Evolutionary conservation across 2,797 vertebrate species (phyloP).

Genomic region (Spinus pinus): DNA sequence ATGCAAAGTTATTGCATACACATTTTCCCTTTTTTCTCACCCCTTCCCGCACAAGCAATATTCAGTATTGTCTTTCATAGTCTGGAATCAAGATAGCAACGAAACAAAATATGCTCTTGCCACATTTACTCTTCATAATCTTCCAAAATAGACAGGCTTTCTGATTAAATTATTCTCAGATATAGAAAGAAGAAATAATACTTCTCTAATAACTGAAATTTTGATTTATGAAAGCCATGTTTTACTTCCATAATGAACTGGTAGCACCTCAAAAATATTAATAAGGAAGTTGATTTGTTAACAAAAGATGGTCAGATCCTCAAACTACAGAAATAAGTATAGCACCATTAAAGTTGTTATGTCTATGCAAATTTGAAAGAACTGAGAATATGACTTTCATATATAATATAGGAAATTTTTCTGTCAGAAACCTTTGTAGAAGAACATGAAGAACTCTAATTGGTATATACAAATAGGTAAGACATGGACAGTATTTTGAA

Average conservation of each 20-base stretch:
- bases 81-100: neutral
- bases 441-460: neutral
- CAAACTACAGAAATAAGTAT: neutral
- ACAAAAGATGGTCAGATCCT: neutral
- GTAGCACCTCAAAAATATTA: neutral
- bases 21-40: neutral
- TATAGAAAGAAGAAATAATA: neutral
- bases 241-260: neutral
- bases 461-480: neutral
- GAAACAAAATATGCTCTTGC: neutral
- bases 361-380: neutral
- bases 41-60: neutral
- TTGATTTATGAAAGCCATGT: neutral
- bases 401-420: neutral
- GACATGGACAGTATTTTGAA: neutral
- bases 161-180: neutral
- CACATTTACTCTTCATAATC: neutral
- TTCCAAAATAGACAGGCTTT: neutral
- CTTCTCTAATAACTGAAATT: neutral
- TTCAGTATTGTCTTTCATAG: neutral
- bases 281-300: neutral
- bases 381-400: neutral
- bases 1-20: neutral
- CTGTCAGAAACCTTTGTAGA: neutral
- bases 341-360: constrained; percentile 12